These are phyloP conservation scores for Aphidius ervi DNA, from an alignment of 1,140 invertebrate species.

Conservation along the genomic window DNA sequence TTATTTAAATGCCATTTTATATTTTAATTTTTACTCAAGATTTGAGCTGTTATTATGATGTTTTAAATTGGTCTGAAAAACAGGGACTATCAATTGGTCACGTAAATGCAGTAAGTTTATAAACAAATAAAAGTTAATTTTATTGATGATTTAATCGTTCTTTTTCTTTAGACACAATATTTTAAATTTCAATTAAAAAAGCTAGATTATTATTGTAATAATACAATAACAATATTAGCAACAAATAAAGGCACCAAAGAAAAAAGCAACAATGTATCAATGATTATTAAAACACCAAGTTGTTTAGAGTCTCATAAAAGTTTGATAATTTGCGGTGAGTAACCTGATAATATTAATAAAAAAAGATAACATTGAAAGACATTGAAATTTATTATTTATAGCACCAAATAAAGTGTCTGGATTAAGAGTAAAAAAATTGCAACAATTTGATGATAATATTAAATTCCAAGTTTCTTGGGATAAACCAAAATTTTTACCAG, in stretches of 20 bases:
- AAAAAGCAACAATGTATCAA: constrained; percentile 22
- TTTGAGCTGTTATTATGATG: constrained; percentile 39
- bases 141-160: not conserved
- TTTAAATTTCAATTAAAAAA: constrained; percentile 25
- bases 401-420: constrained; percentile 38
- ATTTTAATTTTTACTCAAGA: constrained; percentile 32
- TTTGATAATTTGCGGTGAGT: constrained; percentile 43
- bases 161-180: constrained; percentile 19
- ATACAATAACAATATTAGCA: constrained; percentile 31
- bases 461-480: constrained; percentile 44
- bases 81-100: constrained; percentile 26
- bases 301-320: constrained; percentile 41
- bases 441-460: constrained; percentile 21
- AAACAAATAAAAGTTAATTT: no score
- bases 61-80: constrained; percentile 29
- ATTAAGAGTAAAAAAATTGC: constrained; percentile 15
- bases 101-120: constrained; percentile 31
- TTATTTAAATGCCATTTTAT: constrained; percentile 10
- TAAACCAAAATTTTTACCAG: constrained; percentile 38
- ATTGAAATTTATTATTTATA: constrained; percentile 19
- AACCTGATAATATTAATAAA: constrained; percentile 14
- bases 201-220: constrained; percentile 32
- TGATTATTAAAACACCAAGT: constrained; percentile 35
- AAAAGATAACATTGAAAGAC: not conserved
- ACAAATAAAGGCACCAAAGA: constrained; percentile 25